Evolutionary conservation across 2,113 vertebrate species (phyloP).

Genomic region (Notothenia coriiceps): DNA sequence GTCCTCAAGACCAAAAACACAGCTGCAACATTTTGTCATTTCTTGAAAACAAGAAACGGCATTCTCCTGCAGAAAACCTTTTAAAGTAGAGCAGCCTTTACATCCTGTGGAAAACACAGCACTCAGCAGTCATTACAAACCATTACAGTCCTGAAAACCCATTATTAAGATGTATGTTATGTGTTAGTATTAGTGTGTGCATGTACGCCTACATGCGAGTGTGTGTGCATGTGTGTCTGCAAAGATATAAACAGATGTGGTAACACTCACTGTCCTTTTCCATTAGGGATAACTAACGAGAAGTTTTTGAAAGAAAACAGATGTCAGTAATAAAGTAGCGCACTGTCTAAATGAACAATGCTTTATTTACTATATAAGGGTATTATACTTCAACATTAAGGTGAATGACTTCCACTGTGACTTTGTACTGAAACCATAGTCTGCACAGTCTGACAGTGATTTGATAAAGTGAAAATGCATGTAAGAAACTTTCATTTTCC

Average conservation of each 20-base stretch:
- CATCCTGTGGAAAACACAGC: constrained; percentile 39
- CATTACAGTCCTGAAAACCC: constrained; percentile 59
- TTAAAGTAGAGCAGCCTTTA: constrained; percentile 16
- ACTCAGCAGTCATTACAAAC: constrained; percentile 48
- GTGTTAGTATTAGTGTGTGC: not conserved
- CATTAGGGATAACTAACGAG: constrained; percentile 47
- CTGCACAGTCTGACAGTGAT: not conserved
- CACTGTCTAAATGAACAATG: constrained; percentile 23
- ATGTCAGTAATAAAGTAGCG: constrained; percentile 40
- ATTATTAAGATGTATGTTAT: constrained; percentile 47
- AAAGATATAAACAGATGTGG: constrained; percentile 31
- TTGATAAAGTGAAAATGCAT: constrained; percentile 11
- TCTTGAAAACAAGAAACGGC: constrained; percentile 14
- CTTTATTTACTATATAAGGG: not conserved
- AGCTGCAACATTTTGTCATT: constrained; percentile 2
- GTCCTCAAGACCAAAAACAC: constrained; percentile 5
- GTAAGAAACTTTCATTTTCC: not conserved
- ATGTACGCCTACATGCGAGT: not conserved
- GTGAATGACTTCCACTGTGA: constrained; percentile 9
- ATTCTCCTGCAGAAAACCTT: constrained; percentile 20
- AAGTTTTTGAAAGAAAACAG: constrained; percentile 49
- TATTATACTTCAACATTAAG: not conserved
- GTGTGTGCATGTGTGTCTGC: not conserved
- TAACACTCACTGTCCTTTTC: constrained; percentile 27
- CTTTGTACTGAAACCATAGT: not conserved